Evolutionary conservation across 2,888 invertebrate species (phyloP), one percentile per base, ranked within the genome.

Genomic region (Rhamnusium bicolor): DNA sequence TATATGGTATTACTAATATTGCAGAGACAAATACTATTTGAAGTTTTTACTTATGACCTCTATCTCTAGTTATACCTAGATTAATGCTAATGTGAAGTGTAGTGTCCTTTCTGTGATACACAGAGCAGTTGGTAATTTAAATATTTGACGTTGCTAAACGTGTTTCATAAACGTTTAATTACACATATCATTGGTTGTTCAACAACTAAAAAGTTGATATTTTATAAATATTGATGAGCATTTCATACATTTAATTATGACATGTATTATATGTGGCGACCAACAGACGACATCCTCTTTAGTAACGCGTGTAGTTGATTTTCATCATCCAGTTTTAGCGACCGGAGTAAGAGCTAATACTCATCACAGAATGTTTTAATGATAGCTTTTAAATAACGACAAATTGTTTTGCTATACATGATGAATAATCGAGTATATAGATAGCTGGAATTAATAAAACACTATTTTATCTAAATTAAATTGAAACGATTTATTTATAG

Each of bases 171-270:
- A n/a, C 40, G 10, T 12, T 54, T 54, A 54, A 54, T 19, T 24
- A 24, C 24, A 24, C 54, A 21, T 54, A 21, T 54, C 54, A 24
- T 27, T 54, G 54, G 54, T 21, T 24, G 54, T 54, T 54, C 24
- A 54, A 24, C 54, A 54, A 54, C 19, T 54, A 54, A 54, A 54
- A 65, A 24, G 63, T 51, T 32, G 62, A 49, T 47, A 29, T 49
- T 29, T 51, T 51, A 65, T 65, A 51, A 46, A 65, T 65, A 65
- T 65, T 65, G 63, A 65, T 65, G 29, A 65, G 51, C 29, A 16
- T 14, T 29, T 47, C 18, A 49, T 51, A 51, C 51, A 7, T 27
- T 29, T 29, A 65, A 65, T 65, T 65, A 65, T 65, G 51, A 62
- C 62, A 49, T 47, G 46, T 24, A 24, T 54, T n/a, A 40, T 56